Conservation (phyloP, 2,113 vertebrate species). For the Albula glossodonta region DNA sequence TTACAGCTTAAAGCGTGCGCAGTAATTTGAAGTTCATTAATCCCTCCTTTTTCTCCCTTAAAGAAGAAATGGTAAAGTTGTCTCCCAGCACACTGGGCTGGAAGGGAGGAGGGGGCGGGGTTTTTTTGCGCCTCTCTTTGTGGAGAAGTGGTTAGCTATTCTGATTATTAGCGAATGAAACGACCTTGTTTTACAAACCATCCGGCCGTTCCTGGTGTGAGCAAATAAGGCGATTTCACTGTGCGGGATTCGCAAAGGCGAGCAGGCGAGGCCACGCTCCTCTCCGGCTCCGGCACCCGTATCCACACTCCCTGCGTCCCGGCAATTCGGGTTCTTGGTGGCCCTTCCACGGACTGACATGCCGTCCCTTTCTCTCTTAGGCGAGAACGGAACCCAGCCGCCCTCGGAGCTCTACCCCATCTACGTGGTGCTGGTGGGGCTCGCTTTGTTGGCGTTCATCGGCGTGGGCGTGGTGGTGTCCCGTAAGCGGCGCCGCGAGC, state of each 20-base stretch:
- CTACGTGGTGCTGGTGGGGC: constrained; percentile 74
- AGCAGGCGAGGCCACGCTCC: constrained; percentile 33
- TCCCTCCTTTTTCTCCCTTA: constrained; percentile 83
- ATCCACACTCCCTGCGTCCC: constrained; percentile 41
- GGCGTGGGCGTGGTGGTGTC: constrained; percentile 86
- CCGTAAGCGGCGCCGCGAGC: constrained; percentile 89
- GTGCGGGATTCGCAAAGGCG: constrained; percentile 35
- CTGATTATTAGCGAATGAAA: constrained; percentile 85
- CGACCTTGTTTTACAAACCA: constrained; percentile 65
- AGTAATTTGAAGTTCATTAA: constrained; percentile 97
- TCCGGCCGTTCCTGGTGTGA: constrained; percentile 45
- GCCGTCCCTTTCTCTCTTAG: constrained; percentile 66
- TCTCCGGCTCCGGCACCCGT: constrained; percentile 54
- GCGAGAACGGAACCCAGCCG: constrained; percentile 64
- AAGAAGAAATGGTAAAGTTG: constrained; percentile 88
- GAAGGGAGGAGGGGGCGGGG: constrained; percentile 78
- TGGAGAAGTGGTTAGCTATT: constrained; percentile 80
- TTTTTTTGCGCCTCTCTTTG: constrained; percentile 70
- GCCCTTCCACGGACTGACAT: constrained; percentile 43
- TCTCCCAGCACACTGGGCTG: constrained; percentile 81
- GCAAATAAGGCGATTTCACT: constrained; percentile 47
- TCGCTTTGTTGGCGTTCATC: constrained; percentile 76
- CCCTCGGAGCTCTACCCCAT: constrained; percentile 73
- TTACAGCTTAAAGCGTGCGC: constrained; percentile 94
- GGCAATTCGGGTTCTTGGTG: constrained; percentile 14